Base-by-base conservation (phyloP, 2,888 invertebrate genomes). In the Maniola hyperantus region DNA sequence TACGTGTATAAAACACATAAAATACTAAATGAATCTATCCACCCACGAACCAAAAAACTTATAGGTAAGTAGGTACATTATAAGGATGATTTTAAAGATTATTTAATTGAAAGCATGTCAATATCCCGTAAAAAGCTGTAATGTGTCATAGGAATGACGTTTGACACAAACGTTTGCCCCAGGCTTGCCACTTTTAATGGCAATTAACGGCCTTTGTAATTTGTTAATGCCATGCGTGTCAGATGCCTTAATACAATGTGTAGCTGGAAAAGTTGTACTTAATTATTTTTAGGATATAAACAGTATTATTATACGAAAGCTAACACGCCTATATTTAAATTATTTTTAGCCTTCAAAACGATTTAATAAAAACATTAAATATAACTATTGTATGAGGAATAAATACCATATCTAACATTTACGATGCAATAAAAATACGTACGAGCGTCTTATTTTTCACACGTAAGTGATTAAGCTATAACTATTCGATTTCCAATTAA, bases 1-100 rank as follows among this genome's bases (percentile, higher is more conserved):
- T 83, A 83, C 79, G 76, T 79, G 79, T 75, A 64, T 78, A 80
- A 79, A 77, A 64, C 70, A 75, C 76, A 81, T 82, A 78, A 81
- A 80, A 77, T 71, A 71, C 74, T 69, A 73, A 77, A 73, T 76
- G 72, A 75, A 74, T 68, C 64, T 67, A 69, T 68, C 65, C 65
- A 69, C 68, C 67, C 59, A 66, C 64, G 64, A 66, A 54, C 26
- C 63, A 54, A 65, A 58, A 46, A 10, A 44, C 42, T 33, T 8
- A 5, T 33, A 8, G 10, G 13, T 71, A 73, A 69, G 10, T 33
- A 8, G 10, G 13, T 71, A 73, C 70, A 65, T 59, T 67, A 72
- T 26, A 26, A 58, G 33, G 58, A 33, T 46, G 46, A 59, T 46
- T 59, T 67, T 53, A 74, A 73, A 69, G 72, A 74, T 71, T 66